Percentiles rank a stretch among this genome's conserved stretches.
These are phyloP conservation scores for Fulica atra DNA, from an alignment of 2,113 vertebrate genomes.

Conservation along the genomic window DNA sequence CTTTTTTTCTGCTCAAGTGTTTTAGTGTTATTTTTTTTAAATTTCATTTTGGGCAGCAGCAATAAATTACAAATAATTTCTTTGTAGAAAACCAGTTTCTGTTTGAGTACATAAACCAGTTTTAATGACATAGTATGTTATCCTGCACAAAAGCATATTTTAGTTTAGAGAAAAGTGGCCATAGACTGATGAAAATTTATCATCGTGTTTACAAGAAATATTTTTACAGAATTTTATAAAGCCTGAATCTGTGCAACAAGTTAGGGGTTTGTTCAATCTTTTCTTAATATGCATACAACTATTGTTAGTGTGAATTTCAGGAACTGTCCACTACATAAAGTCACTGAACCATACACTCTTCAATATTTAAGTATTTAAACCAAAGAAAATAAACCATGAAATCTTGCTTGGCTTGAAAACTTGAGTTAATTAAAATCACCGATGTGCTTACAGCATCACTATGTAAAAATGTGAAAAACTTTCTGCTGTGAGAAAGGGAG, in stretches of 20 bases:
- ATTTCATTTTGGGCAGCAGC: not conserved
- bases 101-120: not conserved
- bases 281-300: not conserved
- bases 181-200: not conserved
- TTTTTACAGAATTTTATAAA: not conserved
- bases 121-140: not conserved
- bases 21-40: not conserved
- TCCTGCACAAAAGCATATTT: not conserved
- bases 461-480: not conserved
- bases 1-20: not conserved
- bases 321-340: not conserved
- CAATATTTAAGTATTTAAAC: not conserved
- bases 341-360: not conserved
- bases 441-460: not conserved
- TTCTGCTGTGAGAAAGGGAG: not conserved
- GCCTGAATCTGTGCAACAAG: not conserved
- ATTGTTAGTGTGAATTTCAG: not conserved
- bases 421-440: not conserved
- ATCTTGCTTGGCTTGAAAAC: not conserved
- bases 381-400: not conserved
- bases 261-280: not conserved
- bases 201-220: not conserved
- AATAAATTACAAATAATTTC: not conserved
- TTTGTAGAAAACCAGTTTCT: not conserved
- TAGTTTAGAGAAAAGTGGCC: not conserved